Evolutionary conservation across 1,140 invertebrate species (phyloP).

Genomic region (Drosophila littoralis): DNA sequence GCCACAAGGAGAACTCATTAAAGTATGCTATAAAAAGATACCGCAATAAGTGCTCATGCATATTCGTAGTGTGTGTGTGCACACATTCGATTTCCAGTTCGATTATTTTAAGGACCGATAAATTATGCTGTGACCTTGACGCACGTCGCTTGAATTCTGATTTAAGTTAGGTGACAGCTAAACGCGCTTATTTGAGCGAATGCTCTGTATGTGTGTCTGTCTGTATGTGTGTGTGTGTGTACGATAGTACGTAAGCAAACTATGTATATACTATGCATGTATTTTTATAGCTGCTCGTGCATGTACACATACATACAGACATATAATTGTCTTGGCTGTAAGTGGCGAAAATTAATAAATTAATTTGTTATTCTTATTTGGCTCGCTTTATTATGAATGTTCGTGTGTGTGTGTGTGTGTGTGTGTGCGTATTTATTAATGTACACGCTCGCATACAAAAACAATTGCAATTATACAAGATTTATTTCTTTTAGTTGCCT

Average conservation of each 20-base stretch:
- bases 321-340: neutral
- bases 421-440: neutral
- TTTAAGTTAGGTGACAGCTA: conserved; percentile 10
- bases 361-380: neutral
- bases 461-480: conserved; percentile 28
- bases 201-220: neutral
- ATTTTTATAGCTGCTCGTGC: too few relatives aligned
- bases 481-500: conserved; percentile 34
- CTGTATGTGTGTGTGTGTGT: neutral
- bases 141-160: conserved; percentile 24
- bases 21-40: conserved; percentile 49
- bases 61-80: neutral
- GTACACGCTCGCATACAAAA: conserved; percentile 1
- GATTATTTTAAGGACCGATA: conserved; percentile 34
- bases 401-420: neutral
- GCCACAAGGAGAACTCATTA: conserved; percentile 30
- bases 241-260: too few relatives aligned
- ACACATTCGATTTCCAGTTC: conserved; percentile 41
- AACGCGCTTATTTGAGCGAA: too few relatives aligned
- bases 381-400: neutral
- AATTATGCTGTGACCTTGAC: conserved; percentile 48
- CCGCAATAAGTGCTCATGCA: neutral
- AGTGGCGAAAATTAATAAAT: neutral
- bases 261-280: too few relatives aligned
- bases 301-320: neutral